These are phyloP conservation scores for Morbakka virulenta DNA, from an alignment of 30 jellyfish, hydroid and myxozoan species.

Conservation along the genomic window DNA sequence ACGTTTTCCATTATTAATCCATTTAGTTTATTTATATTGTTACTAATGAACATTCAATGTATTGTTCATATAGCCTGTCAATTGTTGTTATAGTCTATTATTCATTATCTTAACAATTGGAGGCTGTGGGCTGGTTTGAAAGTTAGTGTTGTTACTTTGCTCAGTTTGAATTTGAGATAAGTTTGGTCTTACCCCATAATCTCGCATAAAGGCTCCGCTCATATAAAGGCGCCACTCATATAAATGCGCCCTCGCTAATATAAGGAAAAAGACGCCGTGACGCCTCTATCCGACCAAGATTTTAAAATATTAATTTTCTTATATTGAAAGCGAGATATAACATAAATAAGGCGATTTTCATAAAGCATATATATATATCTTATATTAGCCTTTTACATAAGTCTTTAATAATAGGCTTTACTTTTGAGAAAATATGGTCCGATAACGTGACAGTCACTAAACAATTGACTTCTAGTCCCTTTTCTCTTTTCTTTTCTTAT, in stretches of 20 bases:
- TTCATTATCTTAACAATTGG: too few species aligned
- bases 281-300: background rate
- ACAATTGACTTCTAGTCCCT: background rate
- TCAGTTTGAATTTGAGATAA: too few species aligned
- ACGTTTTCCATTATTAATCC: too few species aligned
- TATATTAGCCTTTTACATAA: constrained; percentile 17
- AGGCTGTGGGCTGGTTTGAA: too few species aligned
- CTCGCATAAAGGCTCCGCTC: background rate
- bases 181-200: background rate
- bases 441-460: constrained; percentile 22
- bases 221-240: background rate
- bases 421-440: constrained; percentile 1
- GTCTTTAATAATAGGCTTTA: constrained; percentile 33
- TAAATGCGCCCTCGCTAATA: background rate
- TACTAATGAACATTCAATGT: too few species aligned
- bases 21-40: too few species aligned
- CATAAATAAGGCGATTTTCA: background rate
- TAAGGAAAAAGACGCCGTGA: background rate
- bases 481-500: constrained; percentile 4
- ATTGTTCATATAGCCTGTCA: too few species aligned
- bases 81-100: too few species aligned
- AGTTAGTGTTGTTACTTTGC: too few species aligned
- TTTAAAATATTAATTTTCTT: background rate
- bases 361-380: background rate
- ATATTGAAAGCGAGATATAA: background rate